Conservation (phyloP, 2,113 vertebrate genomes). For the Archocentrus centrarchus region DNA sequence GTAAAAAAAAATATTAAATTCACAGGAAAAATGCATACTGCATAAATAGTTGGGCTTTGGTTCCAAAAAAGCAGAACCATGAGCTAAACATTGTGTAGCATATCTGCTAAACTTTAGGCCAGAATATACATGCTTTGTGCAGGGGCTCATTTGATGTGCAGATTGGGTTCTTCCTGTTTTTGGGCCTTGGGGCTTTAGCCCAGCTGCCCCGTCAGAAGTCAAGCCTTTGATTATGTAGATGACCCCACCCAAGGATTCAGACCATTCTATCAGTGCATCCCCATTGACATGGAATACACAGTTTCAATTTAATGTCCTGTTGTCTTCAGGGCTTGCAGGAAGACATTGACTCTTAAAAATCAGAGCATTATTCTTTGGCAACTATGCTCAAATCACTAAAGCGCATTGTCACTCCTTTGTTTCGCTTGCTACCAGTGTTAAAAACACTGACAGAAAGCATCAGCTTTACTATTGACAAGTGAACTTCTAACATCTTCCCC, state of each 20-base stretch:
- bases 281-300: not conserved
- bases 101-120: not conserved
- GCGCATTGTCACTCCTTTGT: not conserved
- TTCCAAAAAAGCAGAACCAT: not conserved
- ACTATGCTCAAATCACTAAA: not conserved
- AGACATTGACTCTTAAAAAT: not conserved
- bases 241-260: not conserved
- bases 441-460: not conserved
- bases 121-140: not conserved
- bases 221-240: conserved; percentile 10
- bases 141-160: not conserved
- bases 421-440: not conserved
- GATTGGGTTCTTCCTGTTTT: not conserved
- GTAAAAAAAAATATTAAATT: not conserved
- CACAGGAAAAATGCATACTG: not conserved
- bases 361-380: not conserved
- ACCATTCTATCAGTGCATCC: not conserved
- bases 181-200: not conserved
- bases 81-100: not conserved
- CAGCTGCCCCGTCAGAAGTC: not conserved
- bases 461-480: not conserved
- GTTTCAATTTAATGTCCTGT: not conserved
- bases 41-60: not conserved
- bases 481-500: not conserved
- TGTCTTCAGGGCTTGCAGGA: not conserved